Percentiles rank a stretch among this genome's conserved stretches.
These are phyloP conservation scores for Metopia argyrocephala DNA, from an alignment of 2,888 invertebrate species.

Conservation along the genomic window DNA sequence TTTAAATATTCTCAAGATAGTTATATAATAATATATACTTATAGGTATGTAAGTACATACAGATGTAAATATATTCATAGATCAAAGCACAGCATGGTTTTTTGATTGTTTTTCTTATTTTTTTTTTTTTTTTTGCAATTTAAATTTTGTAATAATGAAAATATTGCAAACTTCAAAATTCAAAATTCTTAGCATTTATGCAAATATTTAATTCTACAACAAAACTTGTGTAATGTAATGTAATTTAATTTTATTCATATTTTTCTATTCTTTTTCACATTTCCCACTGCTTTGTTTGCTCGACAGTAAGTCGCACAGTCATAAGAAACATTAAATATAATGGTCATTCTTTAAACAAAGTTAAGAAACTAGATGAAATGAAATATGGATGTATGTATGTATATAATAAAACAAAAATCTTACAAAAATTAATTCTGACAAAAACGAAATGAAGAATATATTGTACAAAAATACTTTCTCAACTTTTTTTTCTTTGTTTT, in stretches of 20 bases:
- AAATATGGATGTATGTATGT: conserved; percentile 42
- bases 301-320: background rate
- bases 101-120: background rate
- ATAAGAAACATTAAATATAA: conserved; percentile 46
- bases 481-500: too few relatives aligned
- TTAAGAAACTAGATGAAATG: conserved; percentile 12
- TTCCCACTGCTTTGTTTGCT: background rate
- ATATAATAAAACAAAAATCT: background rate
- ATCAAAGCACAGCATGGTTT: too few relatives aligned
- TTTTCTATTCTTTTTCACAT: background rate
- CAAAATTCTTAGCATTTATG: too few relatives aligned
- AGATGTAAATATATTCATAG: too few relatives aligned
- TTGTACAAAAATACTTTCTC: too few relatives aligned
- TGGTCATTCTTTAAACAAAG: conserved; percentile 36
- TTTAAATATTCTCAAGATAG: too few relatives aligned
- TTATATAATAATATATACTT: too few relatives aligned
- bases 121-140: conserved; percentile 1
- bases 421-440: too few relatives aligned
- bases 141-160: conserved; percentile 53
- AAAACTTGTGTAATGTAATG: conserved; percentile 52
- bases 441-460: too few relatives aligned
- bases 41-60: too few relatives aligned
- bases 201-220: conserved; percentile 54
- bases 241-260: conserved; percentile 59
- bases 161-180: conserved; percentile 43